A percentile compares a stretch with the other conserved stretches of the same genome.
Conservation (phyloP, 1,140 invertebrate genomes). For the Brachionus plicatilis region DNA sequence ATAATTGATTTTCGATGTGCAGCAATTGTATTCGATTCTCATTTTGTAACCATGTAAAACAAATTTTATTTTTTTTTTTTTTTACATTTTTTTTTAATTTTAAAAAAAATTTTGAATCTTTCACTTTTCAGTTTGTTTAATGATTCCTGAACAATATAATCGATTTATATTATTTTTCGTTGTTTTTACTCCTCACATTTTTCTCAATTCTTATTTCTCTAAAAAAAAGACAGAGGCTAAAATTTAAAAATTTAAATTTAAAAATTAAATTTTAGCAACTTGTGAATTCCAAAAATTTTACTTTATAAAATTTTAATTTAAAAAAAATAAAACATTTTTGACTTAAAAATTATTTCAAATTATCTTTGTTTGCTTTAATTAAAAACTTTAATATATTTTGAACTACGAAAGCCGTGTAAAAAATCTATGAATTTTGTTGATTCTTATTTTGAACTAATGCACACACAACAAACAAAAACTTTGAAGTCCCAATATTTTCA, state of each 20-base stretch:
- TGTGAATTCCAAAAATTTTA: slow-evolving; percentile 6
- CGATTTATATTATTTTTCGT: not conserved
- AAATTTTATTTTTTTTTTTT: slow-evolving; percentile 3
- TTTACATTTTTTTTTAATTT: not conserved
- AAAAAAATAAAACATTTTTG: not conserved
- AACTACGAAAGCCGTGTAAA: too few species aligned
- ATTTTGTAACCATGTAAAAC: not conserved
- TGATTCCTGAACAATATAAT: slow-evolving; percentile 1
- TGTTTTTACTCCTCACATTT: not conserved
- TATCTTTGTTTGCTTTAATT: not conserved
- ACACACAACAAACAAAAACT: too few species aligned
- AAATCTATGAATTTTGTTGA: too few species aligned
- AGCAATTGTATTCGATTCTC: not conserved
- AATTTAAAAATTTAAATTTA: slow-evolving; percentile 2
- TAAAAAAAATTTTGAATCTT: not conserved
- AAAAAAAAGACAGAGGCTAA: slow-evolving; percentile 6
- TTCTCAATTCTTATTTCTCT: not conserved
- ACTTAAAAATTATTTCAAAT: not conserved
- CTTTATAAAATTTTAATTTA: not conserved
- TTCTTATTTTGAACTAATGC: too few species aligned
- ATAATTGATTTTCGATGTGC: not conserved
- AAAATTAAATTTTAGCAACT: not conserved
- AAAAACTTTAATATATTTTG: not conserved
- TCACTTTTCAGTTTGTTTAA: not conserved
- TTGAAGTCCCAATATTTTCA: not conserved